Base-by-base conservation (phyloP, 2,888 invertebrate species). In the Sesia apiformis region DNA sequence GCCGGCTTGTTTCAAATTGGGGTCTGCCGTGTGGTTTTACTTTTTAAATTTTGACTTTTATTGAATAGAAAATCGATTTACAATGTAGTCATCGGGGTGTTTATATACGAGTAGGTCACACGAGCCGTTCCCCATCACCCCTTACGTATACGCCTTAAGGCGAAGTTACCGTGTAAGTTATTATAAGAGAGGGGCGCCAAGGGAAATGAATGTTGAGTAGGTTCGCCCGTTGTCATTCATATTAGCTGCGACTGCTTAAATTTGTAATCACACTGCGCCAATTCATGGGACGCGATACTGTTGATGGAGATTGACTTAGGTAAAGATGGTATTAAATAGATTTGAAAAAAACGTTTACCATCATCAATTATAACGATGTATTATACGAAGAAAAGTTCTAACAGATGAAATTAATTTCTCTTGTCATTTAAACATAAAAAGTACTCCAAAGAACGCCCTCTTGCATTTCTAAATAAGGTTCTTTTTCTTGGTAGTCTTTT, bases 201-300 rank as follows among this genome's bases (percentile, higher is more conserved):
- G 88, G 88, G 88, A 89, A 89, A 89, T 89, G 88, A 88, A 87
- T 89, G 84, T 83, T 81, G 86, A 88, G 84, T 86, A 83, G 84
- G 80, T 81, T 77, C 79, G 76, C 76, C 81, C 86, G 84, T 85
- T 87, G 88, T 88, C 87, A 88, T 88, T 86, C 88, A 89, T 88
- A 88, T 89, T 88, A 89, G 87, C 86, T 79, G 79, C 78, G 79
- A 81, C 77, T 80, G 82, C 76, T 79, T 89, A 88, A 89, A 88
- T 89, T 86, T 76, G 84, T 88, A 88, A 89, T 86, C 82, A 81
- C 72, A 74, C 78, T 76, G 77, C 78, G 78, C 76, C 84, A 78
- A 84, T 83, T 78, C 79, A 80, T 72, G 75, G 71, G 64, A 46
- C n/a, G 23, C 46, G 8, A 46, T 46, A 8, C 23, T 46, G 4